Percentiles rank a stretch among this genome's conserved stretches.
phyloP scores from a whole-genome alignment of 1,140 invertebrate species.

The Harlomillsia oculata region DNA sequence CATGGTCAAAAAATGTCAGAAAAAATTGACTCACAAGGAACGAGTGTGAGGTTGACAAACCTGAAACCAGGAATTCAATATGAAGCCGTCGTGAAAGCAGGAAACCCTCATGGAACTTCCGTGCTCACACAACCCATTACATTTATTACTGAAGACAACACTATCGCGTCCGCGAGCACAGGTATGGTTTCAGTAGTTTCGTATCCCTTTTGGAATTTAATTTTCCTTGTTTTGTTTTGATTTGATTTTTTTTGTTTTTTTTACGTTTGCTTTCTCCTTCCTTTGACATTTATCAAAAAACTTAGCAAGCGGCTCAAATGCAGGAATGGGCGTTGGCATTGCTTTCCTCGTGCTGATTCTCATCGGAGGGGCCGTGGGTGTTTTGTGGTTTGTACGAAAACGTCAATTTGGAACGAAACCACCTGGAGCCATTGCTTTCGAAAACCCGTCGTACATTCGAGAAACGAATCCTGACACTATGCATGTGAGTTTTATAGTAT shows the following conservation, averaged over 20 bases:
- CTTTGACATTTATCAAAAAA: constrained; percentile 8
- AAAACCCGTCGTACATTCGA: constrained; percentile 71
- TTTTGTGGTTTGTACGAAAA: constrained; percentile 55
- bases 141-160: constrained; percentile 61
- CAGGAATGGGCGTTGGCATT: constrained; percentile 29
- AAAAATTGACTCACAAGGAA: constrained; percentile 61
- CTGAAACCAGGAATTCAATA: constrained; percentile 61
- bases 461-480: constrained; percentile 61
- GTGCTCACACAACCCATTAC: constrained; percentile 58
- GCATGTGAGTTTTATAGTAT: constrained; percentile 47
- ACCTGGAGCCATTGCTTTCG: constrained; percentile 64
- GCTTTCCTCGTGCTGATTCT: constrained; percentile 37
- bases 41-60: constrained; percentile 54
- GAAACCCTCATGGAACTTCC: constrained; percentile 66
- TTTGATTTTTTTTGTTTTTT: constrained; percentile 7
- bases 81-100: constrained; percentile 69
- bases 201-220: no score
- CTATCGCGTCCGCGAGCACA: constrained; percentile 52
- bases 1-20: constrained; percentile 42
- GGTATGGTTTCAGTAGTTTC: constrained; percentile 39
- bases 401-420: constrained; percentile 48
- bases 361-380: constrained; percentile 53
- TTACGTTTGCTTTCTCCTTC: constrained; percentile 4
- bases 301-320: constrained; percentile 15
- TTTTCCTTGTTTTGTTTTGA: background rate